phyloP scores from a whole-genome alignment of 2,797 vertebrate species.

The Spinibarbus caldwelli region DNA sequence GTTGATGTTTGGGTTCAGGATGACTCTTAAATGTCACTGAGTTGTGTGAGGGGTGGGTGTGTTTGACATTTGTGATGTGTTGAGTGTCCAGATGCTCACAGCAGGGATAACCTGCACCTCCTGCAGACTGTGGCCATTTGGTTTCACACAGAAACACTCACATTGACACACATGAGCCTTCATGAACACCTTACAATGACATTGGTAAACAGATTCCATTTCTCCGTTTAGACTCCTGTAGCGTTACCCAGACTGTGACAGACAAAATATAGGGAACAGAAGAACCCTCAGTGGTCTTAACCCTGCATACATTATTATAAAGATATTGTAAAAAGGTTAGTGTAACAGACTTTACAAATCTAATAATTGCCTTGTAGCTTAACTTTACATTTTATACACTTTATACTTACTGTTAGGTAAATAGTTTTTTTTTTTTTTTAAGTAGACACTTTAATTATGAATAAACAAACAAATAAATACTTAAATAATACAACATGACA shows the following conservation, averaged over 20 bases:
- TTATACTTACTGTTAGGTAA: not conserved
- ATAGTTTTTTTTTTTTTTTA: not conserved
- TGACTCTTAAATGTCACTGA: not conserved
- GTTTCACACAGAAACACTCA: slow-evolving; percentile 14
- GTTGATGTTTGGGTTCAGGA: not conserved
- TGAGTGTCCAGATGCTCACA: slow-evolving; percentile 19
- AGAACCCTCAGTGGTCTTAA: not conserved
- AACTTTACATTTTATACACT: not conserved
- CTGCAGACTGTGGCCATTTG: slow-evolving; percentile 10
- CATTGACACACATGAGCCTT: slow-evolving; percentile 1
- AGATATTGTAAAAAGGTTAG: not conserved
- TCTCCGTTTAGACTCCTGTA: not conserved
- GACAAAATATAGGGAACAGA: not conserved
- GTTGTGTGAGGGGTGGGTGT: not conserved
- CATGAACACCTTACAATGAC: slow-evolving; percentile 15
- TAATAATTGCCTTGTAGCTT: not conserved
- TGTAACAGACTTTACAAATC: not conserved
- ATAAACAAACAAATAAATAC: too few relatives aligned
- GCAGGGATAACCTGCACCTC: slow-evolving; percentile 6
- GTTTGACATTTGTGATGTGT: not conserved
- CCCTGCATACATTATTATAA: not conserved
- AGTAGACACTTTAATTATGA: not conserved
- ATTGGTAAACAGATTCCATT: not conserved
- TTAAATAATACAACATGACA: not conserved
- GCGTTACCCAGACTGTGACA: not conserved